Evolutionary conservation across 2,888 invertebrate genomes (phyloP).

Genomic region (Parnassius orleans): DNA sequence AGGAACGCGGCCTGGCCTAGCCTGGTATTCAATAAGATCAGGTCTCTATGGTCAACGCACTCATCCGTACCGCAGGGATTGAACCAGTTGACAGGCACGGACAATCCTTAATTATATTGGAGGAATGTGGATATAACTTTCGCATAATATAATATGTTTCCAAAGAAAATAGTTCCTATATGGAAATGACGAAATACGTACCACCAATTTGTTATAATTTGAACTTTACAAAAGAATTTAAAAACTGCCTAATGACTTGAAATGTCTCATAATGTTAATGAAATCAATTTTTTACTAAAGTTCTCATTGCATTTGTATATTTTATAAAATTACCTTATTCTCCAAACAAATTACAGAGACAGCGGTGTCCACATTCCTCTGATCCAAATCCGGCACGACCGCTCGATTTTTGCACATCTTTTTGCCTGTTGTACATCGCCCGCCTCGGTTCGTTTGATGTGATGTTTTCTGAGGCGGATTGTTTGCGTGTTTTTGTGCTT

Average conservation of each 20-base stretch:
- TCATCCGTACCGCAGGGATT: slow-evolving; percentile 88
- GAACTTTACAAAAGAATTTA: too few relatives aligned
- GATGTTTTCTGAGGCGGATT: slow-evolving; percentile 53
- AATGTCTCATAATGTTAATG: too few relatives aligned
- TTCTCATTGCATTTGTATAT: slow-evolving; percentile 1
- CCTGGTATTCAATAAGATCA: slow-evolving; percentile 92
- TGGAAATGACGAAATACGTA: too few relatives aligned
- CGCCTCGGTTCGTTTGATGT: slow-evolving; percentile 55
- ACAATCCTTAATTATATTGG: slow-evolving; percentile 40
- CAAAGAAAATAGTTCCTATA: too few relatives aligned
- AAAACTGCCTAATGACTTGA: too few relatives aligned
- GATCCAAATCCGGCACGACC: slow-evolving; percentile 53
- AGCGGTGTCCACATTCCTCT: slow-evolving; percentile 67
- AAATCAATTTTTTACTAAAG: slow-evolving; percentile 15
- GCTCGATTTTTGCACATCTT: slow-evolving; percentile 69
- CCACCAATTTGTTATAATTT: too few relatives aligned
- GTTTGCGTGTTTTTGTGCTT: slow-evolving; percentile 45
- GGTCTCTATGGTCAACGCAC: slow-evolving; percentile 92
- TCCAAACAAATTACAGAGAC: slow-evolving; percentile 40
- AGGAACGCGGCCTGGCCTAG: slow-evolving; percentile 84
- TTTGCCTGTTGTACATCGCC: slow-evolving; percentile 60
- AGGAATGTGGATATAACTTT: slow-evolving; percentile 51
- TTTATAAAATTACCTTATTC: slow-evolving; percentile 23
- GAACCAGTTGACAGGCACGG: slow-evolving; percentile 88
- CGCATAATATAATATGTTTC: too few relatives aligned